These are phyloP conservation scores for Bucco capensis DNA, from an alignment of 2,113 vertebrate species.

Conservation along the genomic window DNA sequence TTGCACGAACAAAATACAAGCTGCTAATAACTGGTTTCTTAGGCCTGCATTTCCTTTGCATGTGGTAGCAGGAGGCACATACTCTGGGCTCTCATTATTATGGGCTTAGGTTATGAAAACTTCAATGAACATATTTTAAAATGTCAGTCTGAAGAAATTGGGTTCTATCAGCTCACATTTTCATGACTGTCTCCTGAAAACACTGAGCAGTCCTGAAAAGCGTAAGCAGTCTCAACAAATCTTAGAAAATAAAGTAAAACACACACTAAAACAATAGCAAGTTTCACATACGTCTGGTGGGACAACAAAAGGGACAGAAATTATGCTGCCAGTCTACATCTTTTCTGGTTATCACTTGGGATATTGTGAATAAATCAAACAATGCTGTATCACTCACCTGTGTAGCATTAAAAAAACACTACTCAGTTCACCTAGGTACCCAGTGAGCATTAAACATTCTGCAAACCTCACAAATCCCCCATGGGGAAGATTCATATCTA, in stretches of 20 bases:
- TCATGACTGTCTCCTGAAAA: constrained; percentile 33
- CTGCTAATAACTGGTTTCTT: constrained; percentile 29
- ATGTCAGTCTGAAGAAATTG: constrained; percentile 24
- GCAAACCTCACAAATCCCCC: neutral
- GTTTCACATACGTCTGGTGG: neutral
- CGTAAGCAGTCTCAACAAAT: neutral
- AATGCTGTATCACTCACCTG: neutral
- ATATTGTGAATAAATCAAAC: neutral
- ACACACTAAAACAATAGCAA: neutral
- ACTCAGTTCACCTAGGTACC: neutral
- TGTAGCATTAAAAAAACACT: neutral
- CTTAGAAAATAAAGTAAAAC: constrained; percentile 4
- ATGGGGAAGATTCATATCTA: neutral
- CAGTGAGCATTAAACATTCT: neutral
- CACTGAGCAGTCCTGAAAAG: neutral
- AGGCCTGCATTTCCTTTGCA: constrained; percentile 4
- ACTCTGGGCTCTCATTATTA: neutral
- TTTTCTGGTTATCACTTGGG: neutral
- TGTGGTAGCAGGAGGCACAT: neutral
- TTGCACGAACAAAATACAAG: constrained; percentile 22
- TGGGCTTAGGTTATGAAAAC: constrained; percentile 24
- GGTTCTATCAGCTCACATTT: constrained; percentile 15
- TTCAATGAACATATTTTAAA: constrained; percentile 28
- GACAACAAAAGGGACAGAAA: neutral
- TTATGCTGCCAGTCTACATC: neutral